Evolutionary conservation across 2,113 vertebrate species (phyloP).

Genomic region (Gymnogyps californianus): DNA sequence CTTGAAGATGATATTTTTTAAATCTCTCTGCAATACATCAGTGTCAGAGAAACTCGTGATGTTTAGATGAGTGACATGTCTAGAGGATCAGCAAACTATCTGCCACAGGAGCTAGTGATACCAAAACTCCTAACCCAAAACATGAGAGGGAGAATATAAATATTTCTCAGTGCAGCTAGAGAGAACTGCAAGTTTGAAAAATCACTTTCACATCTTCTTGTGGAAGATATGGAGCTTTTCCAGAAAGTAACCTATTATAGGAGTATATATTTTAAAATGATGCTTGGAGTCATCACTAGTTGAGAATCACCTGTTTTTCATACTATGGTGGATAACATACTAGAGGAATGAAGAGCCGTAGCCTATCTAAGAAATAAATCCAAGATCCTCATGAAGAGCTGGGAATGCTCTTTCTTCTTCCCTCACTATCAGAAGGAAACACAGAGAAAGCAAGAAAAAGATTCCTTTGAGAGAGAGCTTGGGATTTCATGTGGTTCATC

Average conservation of each 20-base stretch:
- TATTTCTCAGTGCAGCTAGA: background rate
- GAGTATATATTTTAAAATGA: background rate
- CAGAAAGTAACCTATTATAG: background rate
- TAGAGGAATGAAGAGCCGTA: background rate
- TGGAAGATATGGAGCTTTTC: background rate
- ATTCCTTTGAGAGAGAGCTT: background rate
- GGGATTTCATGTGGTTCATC: background rate
- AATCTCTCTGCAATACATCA: background rate
- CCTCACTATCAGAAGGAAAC: background rate
- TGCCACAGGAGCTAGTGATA: background rate
- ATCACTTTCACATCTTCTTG: background rate
- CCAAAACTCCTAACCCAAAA: background rate
- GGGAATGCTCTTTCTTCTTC: background rate
- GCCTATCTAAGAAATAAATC: background rate
- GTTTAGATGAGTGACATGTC: background rate
- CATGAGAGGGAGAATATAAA: background rate
- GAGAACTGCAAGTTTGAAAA: background rate
- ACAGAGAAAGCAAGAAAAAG: background rate
- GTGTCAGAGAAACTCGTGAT: background rate
- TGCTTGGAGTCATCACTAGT: background rate
- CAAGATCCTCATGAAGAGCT: background rate
- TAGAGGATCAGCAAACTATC: background rate
- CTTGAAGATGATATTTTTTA: background rate
- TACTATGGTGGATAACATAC: background rate
- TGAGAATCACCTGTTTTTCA: background rate